phyloP scores from a whole-genome alignment of 1,140 invertebrate species.

The Euborellia annulipes region DNA sequence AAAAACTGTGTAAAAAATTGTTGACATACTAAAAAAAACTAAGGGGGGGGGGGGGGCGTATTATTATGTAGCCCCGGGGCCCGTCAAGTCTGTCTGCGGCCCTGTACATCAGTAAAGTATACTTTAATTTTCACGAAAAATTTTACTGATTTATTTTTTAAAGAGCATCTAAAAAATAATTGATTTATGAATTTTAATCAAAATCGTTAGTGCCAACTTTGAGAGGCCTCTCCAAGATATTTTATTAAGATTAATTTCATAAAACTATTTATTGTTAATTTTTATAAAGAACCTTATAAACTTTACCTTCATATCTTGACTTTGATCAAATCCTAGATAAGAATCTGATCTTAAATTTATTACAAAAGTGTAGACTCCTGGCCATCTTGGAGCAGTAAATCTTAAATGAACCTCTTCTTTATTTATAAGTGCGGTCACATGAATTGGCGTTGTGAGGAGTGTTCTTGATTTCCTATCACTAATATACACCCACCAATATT shows the following conservation, averaged over 20 bases:
- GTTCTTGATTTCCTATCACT: slow-evolving; percentile 83
- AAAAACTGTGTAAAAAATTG: no score
- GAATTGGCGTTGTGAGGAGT: slow-evolving; percentile 77
- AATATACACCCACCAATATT: slow-evolving; percentile 99
- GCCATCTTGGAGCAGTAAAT: slow-evolving; percentile 88
- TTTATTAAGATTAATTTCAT: slow-evolving; percentile 1
- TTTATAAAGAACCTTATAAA: no score
- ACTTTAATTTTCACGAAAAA: no score
- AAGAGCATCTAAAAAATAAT: no score
- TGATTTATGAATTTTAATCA: no score
- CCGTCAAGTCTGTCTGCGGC: no score
- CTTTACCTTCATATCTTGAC: slow-evolving; percentile 73
- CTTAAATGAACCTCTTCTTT: slow-evolving; percentile 79
- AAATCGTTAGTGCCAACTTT: no score
- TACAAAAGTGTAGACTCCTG: slow-evolving; percentile 84
- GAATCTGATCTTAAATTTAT: slow-evolving; percentile 91
- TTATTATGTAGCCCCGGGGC: no score
- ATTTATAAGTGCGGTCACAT: slow-evolving; percentile 70
- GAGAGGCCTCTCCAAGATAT: slow-evolving; percentile 3
- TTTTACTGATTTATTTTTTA: no score
- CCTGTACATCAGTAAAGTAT: no score
- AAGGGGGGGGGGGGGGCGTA: no score
- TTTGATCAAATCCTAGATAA: slow-evolving; percentile 82
- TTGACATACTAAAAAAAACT: no score
- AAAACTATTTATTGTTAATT: slow-evolving; percentile 3